Evolutionary conservation across 2,888 invertebrate species (phyloP).

Genomic region (Alsophila aescularia): DNA sequence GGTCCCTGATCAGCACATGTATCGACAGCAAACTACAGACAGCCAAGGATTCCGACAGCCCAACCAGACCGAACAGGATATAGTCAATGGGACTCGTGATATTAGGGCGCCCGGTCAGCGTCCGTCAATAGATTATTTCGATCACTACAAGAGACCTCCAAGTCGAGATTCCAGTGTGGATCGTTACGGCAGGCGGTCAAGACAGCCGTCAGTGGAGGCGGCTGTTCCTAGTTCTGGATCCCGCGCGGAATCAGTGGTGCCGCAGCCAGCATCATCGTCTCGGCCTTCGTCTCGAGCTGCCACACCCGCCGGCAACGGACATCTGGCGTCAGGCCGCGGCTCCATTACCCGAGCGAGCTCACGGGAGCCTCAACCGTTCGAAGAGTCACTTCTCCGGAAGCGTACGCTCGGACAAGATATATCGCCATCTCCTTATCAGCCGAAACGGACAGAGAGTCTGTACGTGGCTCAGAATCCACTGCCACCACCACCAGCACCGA

Average conservation of each 20-base stretch:
- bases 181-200: constrained; percentile 90
- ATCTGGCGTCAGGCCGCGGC: constrained; percentile 85
- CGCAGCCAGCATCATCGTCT: constrained; percentile 89
- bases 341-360: constrained; percentile 81
- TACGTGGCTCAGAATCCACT: constrained; percentile 85
- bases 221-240: constrained; percentile 80
- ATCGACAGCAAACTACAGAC: constrained; percentile 50
- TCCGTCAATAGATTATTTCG: constrained; percentile 94
- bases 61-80: constrained; percentile 71
- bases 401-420: constrained; percentile 94
- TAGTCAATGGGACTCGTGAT: constrained; percentile 69
- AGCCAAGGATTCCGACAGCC: constrained; percentile 47
- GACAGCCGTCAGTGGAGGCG: constrained; percentile 92
- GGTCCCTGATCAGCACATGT: constrained; percentile 55
- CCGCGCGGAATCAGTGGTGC: constrained; percentile 90
- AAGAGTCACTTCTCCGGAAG: constrained; percentile 92
- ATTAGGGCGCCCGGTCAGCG: constrained; percentile 65
- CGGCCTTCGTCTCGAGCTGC: constrained; percentile 81
- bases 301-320: constrained; percentile 86
- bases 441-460: constrained; percentile 95
- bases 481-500: constrained; percentile 74
- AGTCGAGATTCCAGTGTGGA: constrained; percentile 95
- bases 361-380: constrained; percentile 87
- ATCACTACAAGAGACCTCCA: constrained; percentile 96
- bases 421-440: constrained; percentile 93